Base-by-base conservation (phyloP, 2,113 vertebrate genomes). In the Progne subis region DNA sequence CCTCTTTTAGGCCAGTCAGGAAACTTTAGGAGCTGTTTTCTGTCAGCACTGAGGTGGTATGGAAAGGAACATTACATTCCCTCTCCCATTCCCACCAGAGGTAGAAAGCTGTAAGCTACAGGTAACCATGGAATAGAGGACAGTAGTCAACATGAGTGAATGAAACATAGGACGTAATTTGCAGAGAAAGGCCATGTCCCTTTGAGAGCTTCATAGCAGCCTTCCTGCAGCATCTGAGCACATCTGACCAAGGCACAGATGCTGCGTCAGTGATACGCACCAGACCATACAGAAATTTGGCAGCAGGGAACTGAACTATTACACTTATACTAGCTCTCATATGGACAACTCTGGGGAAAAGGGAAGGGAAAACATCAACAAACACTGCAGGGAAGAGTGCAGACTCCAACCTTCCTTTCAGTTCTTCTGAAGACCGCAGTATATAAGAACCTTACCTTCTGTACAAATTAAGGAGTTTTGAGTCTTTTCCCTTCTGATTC, bases 381-480 rank as follows among this genome's bases (percentile, higher is more conserved):
- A 77, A 28, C 32, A 26, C 18, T 55, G 26, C 14, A 67, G 34
- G 18, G 69, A 72, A 39, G 32, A 56, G 32, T n/a, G n/a, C 6
- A 50, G n/a, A 32, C 20, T 46, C 34, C 47, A 80, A 5, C 18
- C 26, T 72, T 18, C 15, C 44, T 57, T 86, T 69, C 49, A 41
- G 13, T 50, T 75, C 21, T 52, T 88, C 44, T 55, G 26, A 70
- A 49, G 24, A 47, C 16, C 81, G 32, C 1, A 11, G 4, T 14
- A 17, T 26, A 1, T 19, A 61, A 55, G 31, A 31, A 8, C 8
- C 82, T 94, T 94, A 97, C 97, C 95, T 92, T 94, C 81, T 28
- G 90, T 90, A 55, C 97, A 98, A 64, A 97, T 82, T 14, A 97
- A 78, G n/a, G 71, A 92, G 63, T 92, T 96, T 61, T 96, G 96